Evolutionary conservation across 2,113 vertebrate species (phyloP), one percentile per base, ranked within the genome.

Genomic region (Cygnus buccinator): DNA sequence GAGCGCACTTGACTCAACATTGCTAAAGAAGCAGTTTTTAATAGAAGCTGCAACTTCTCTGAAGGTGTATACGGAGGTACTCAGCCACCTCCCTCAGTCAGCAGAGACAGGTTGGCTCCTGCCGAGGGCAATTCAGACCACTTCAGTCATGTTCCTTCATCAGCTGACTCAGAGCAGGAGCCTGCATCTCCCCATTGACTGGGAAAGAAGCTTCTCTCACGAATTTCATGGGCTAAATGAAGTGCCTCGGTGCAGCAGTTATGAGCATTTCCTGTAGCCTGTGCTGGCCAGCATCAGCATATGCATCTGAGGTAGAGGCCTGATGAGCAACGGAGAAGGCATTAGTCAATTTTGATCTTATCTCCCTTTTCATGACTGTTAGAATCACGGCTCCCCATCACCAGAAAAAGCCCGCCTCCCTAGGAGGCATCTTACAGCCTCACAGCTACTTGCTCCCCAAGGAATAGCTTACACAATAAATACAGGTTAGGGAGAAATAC

Each of bases 21-120:
- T 65, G 48, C 83, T 79, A 14, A 87, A 59, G 50, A n/a, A 75
- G 67, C 54, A 63, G 61, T 58, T 63, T 72, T 81, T 54, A 63
- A 31, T 55, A 57, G 66, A 67, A 89, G 41, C n/a, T 73, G 66
- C 52, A 52, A 3, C 41, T 73, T 72, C 76, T 68, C 70, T 3
- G 0, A 57, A 85, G 58, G 54, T 55, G 17, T 2, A n/a, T 16
- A 29, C 0, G 1, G 63, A 50, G 44, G 26, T 28, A n/a, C 41
- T 76, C 81, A 52, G 29, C 54, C 3, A 0, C 81, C 66, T 50
- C 59, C 26, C 46, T 58, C 76, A 67, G 59, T 5, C 65, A 67
- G 41, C 68, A 77, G 85, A 66, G 70, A 35, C 54, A 28, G 35
- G 33, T 35, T 0, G 3, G 39, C 71, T 77, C 17, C 65, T 86